These are phyloP conservation scores for Schrankia costaestrigalis DNA, from an alignment of 2,888 invertebrate genomes.

Conservation along the genomic window DNA sequence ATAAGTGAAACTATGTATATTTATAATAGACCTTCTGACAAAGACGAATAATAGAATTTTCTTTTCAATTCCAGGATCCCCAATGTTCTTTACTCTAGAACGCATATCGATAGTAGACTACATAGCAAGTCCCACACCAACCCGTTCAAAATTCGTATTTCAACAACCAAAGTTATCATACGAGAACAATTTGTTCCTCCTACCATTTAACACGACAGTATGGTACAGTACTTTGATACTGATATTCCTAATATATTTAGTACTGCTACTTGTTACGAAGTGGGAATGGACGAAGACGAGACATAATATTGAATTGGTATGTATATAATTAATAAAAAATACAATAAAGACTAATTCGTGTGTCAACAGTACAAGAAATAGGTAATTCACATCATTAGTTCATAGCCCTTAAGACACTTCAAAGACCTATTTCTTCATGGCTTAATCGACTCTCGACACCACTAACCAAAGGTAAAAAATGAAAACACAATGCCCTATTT, in stretches of 20 bases:
- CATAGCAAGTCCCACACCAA: slow-evolving; percentile 84
- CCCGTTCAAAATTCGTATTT: slow-evolving; percentile 85
- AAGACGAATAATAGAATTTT: too few species aligned
- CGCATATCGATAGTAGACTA: slow-evolving; percentile 83
- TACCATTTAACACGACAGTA: slow-evolving; percentile 84
- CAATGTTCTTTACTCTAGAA: slow-evolving; percentile 83
- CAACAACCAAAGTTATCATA: slow-evolving; percentile 86
- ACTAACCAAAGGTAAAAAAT: too few species aligned
- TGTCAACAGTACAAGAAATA: too few species aligned
- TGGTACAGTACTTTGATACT: slow-evolving; percentile 81
- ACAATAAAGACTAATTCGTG: too few species aligned
- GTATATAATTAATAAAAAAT: slow-evolving; percentile 1
- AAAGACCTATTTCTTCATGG: too few species aligned
- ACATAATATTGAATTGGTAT: slow-evolving; percentile 18
- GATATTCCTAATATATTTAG: slow-evolving; percentile 64
- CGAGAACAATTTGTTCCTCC: slow-evolving; percentile 84
- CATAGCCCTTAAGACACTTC: too few species aligned
- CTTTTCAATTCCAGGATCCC: slow-evolving; percentile 79
- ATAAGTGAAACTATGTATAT: neutral
- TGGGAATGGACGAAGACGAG: slow-evolving; percentile 65
- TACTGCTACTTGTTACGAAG: slow-evolving; percentile 52
- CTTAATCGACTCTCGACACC: too few species aligned
- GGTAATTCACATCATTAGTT: too few species aligned
- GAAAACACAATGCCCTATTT: too few species aligned
- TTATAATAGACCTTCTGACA: too few species aligned